A percentile compares a stretch with the other conserved stretches of the same genome.
Conservation (phyloP, 2,888 invertebrate genomes). For the Lissonota sp. region DNA sequence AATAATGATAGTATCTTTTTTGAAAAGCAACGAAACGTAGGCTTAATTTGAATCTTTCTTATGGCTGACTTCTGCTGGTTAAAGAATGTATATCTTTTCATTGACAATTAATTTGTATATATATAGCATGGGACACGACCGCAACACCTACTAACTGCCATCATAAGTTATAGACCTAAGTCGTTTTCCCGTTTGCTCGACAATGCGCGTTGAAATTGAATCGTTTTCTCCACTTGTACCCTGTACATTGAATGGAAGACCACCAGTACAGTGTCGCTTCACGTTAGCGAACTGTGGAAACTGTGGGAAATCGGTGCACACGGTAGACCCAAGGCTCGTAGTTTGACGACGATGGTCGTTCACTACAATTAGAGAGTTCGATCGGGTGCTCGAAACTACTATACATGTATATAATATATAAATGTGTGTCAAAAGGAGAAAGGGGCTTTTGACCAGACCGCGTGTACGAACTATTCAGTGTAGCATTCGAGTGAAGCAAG, state of each 20-base stretch:
- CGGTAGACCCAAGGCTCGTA: constrained; percentile 20
- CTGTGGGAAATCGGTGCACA: constrained; percentile 33
- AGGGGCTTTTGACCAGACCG: constrained; percentile 37
- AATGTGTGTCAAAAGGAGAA: neutral
- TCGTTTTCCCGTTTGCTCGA: neutral
- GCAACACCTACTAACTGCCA: too few species aligned
- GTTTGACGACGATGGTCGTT: constrained; percentile 32
- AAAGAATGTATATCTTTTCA: too few species aligned
- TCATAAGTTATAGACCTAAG: too few species aligned
- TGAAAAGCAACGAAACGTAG: too few species aligned
- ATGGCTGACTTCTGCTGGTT: too few species aligned
- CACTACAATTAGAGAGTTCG: constrained; percentile 54
- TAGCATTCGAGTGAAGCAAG: constrained; percentile 34
- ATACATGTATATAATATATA: too few species aligned
- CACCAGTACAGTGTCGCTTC: constrained; percentile 39
- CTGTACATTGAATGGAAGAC: constrained; percentile 59
- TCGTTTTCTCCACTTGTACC: neutral
- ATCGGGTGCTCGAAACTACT: neutral
- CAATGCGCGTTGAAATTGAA: neutral
- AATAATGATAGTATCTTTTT: too few species aligned
- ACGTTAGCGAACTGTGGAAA: constrained; percentile 10
- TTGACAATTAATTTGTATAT: too few species aligned
- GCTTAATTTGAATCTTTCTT: too few species aligned
- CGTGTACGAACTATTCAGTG: constrained; percentile 38
- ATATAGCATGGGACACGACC: too few species aligned